These are phyloP conservation scores for Oreohelix idahoensis DNA, from an alignment of 1,140 invertebrate genomes.

Conservation along the genomic window DNA sequence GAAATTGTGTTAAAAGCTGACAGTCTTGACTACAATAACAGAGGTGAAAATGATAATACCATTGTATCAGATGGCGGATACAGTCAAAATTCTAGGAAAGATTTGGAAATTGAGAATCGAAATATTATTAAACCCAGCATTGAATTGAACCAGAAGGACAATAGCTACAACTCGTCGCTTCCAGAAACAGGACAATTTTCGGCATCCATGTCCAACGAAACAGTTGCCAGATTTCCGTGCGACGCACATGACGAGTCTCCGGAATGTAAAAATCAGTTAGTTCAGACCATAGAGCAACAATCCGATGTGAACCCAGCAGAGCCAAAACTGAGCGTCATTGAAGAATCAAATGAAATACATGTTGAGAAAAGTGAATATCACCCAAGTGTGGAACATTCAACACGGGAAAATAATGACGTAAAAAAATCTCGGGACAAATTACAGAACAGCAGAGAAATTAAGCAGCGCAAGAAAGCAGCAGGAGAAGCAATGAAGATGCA, in stretches of 20 bases:
- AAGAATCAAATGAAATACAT: background rate
- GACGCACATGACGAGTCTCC: background rate
- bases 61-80: background rate
- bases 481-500: slow-evolving; percentile 32
- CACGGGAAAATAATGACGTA: background rate
- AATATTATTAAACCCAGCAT: background rate
- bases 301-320: background rate
- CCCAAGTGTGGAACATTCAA: background rate
- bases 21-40: background rate
- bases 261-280: background rate
- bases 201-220: background rate
- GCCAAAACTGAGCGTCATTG: no score
- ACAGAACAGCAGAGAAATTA: background rate
- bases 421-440: slow-evolving; percentile 1
- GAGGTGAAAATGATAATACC: background rate
- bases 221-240: background rate
- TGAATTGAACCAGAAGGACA: background rate
- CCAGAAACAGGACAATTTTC: background rate
- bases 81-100: background rate
- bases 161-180: background rate
- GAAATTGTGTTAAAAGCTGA: background rate
- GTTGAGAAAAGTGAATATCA: background rate
- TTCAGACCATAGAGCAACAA: no score
- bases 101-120: background rate
- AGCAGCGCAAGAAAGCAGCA: slow-evolving; percentile 15